These are phyloP conservation scores for Spilogale gracilis DNA, from an alignment of 2,113 vertebrate genomes.

Conservation along the genomic window DNA sequence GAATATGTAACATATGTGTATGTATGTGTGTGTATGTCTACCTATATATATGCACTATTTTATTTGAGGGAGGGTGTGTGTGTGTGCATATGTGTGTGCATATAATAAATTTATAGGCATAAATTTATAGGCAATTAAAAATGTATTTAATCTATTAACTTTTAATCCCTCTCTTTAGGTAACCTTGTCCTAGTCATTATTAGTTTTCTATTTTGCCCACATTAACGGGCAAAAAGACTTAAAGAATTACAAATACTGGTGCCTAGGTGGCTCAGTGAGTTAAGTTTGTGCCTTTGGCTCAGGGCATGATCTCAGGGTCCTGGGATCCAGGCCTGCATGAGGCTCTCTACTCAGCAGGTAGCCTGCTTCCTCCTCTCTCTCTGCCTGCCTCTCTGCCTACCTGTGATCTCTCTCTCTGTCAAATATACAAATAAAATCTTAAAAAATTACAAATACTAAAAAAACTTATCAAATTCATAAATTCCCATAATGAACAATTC, in stretches of 20 bases:
- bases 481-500: neutral
- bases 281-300: too few species aligned
- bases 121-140: neutral
- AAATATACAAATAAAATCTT: too few species aligned
- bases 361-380: too few species aligned
- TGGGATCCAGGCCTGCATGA: too few species aligned
- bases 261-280: too few species aligned
- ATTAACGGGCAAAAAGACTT: neutral
- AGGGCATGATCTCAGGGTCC: too few species aligned
- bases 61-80: rapidly evolving
- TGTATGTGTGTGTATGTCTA: too few species aligned
- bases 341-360: too few species aligned
- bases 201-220: neutral
- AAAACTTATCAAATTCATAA: neutral
- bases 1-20: neutral
- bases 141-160: neutral
- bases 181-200: neutral
- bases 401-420: too few species aligned
- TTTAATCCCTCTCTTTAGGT: neutral
- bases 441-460: neutral
- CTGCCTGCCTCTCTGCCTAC: too few species aligned
- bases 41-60: neutral
- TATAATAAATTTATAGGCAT: neutral
- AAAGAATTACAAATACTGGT: neutral
- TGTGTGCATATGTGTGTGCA: too few species aligned